A percentile compares a stretch with the other conserved stretches of the same genome.
Conservation (phyloP, 2,888 invertebrate genomes). For the Pherbina coryleti region DNA sequence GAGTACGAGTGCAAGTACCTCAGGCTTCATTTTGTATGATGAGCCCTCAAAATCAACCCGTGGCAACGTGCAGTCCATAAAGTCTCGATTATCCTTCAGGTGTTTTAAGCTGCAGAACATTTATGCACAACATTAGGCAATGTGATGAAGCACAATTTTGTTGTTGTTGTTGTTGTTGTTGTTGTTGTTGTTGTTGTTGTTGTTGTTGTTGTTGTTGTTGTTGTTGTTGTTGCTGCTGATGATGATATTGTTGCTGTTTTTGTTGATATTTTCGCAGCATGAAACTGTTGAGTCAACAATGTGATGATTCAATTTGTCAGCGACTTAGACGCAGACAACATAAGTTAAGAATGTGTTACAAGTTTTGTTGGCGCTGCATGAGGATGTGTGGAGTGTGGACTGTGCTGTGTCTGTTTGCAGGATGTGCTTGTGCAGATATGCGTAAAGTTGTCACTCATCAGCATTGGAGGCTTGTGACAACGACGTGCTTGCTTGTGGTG, state of each 20-base stretch:
- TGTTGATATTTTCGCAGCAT: neutral
- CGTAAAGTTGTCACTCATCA: neutral
- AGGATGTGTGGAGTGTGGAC: neutral
- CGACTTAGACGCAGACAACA: conserved; percentile 15
- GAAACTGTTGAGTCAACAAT: conserved; percentile 10
- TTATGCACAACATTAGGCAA: neutral
- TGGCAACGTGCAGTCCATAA: neutral
- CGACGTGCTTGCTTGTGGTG: conserved; percentile 1
- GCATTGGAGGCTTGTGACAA: neutral
- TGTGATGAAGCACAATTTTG: neutral
- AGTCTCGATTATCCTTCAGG: conserved; percentile 1
- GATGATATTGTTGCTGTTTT: neutral
- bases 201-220: neutral
- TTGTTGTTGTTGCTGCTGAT: neutral
- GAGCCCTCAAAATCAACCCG: too few relatives aligned
- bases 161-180: neutral
- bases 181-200: neutral
- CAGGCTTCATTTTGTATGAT: neutral
- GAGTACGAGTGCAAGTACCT: neutral
- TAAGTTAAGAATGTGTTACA: conserved; percentile 22
- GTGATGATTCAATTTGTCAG: conserved; percentile 26
- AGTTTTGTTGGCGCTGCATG: neutral
- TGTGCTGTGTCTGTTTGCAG: neutral
- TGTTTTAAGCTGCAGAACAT: neutral
- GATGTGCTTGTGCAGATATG: neutral